Percentiles rank a stretch among this genome's conserved stretches.
These are phyloP conservation scores for Carapus acus DNA, from an alignment of 2,797 vertebrate species.

Conservation along the genomic window DNA sequence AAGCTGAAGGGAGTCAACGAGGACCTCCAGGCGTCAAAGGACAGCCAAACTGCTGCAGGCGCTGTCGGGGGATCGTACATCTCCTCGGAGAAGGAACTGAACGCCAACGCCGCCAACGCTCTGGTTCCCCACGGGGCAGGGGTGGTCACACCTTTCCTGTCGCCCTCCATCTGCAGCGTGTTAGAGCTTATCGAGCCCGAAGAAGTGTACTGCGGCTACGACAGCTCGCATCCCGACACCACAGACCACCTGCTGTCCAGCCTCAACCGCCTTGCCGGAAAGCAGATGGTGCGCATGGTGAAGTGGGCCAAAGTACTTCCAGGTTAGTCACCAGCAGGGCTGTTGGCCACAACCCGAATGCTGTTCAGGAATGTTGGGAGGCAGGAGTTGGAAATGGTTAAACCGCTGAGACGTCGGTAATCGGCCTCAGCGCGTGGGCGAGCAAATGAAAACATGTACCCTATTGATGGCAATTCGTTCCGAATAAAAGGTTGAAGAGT, in stretches of 20 bases:
- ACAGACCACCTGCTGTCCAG: conserved; percentile 93
- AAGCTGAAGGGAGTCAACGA: conserved; percentile 92
- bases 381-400: background rate
- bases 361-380: conserved; percentile 12
- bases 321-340: conserved; percentile 73
- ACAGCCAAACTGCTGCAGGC: conserved; percentile 67
- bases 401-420: no score
- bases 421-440: no score
- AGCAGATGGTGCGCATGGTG: conserved; percentile 98
- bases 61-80: conserved; percentile 69
- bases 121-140: conserved; percentile 84
- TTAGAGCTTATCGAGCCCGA: conserved; percentile 95
- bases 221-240: conserved; percentile 88
- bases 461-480: no score
- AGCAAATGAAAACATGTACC: no score
- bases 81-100: conserved; percentile 82
- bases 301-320: conserved; percentile 99
- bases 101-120: conserved; percentile 76
- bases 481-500: no score
- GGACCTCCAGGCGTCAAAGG: conserved; percentile 84
- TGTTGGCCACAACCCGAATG: conserved; percentile 20
- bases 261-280: conserved; percentile 93
- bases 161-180: conserved; percentile 83
- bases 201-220: conserved; percentile 89
- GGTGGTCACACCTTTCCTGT: conserved; percentile 77